These are phyloP conservation scores for Drosophila arawakana DNA, from an alignment of 1,140 invertebrate species.

Conservation along the genomic window DNA sequence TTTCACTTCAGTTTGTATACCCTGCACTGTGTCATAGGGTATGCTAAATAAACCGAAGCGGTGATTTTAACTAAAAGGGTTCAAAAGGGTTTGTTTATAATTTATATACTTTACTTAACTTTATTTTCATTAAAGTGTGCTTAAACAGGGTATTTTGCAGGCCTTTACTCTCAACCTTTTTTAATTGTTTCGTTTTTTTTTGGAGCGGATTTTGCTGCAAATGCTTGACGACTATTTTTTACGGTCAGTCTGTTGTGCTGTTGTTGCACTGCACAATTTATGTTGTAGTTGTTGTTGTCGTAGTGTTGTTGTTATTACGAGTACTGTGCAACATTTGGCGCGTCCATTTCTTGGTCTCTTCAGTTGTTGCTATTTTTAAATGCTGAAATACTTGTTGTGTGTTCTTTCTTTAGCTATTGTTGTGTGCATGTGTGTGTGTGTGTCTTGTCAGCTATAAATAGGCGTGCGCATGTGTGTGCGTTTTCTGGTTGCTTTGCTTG, in stretches of 20 bases:
- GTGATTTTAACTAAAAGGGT: too few relatives aligned
- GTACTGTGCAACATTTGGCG: conserved; percentile 29
- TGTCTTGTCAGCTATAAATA: conserved; percentile 34
- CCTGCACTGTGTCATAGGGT: neutral
- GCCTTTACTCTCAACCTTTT: neutral
- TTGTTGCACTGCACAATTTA: neutral
- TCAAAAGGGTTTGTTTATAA: too few relatives aligned
- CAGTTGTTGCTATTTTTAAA: conserved; percentile 45
- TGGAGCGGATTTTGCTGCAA: conserved; percentile 13
- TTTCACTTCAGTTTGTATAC: neutral
- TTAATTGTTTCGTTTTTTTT: conserved; percentile 1
- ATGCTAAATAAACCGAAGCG: too few relatives aligned
- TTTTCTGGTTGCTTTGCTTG: conserved; percentile 15
- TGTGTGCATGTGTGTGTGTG: neutral
- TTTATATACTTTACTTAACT: neutral
- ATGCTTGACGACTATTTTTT: conserved; percentile 37
- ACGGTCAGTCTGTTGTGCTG: conserved; percentile 13
- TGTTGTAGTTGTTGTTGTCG: neutral
- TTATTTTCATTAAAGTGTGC: neutral
- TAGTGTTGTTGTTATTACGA: neutral
- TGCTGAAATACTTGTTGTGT: conserved; percentile 30
- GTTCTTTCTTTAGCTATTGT: conserved; percentile 10
- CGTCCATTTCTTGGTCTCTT: conserved; percentile 30
- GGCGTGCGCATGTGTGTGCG: conserved; percentile 28
- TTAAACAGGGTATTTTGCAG: too few relatives aligned